Percentiles rank a stretch among this genome's conserved stretches.
These are phyloP conservation scores for Drosophila sturtevanti DNA, from an alignment of 1,140 invertebrate species.

Conservation along the genomic window DNA sequence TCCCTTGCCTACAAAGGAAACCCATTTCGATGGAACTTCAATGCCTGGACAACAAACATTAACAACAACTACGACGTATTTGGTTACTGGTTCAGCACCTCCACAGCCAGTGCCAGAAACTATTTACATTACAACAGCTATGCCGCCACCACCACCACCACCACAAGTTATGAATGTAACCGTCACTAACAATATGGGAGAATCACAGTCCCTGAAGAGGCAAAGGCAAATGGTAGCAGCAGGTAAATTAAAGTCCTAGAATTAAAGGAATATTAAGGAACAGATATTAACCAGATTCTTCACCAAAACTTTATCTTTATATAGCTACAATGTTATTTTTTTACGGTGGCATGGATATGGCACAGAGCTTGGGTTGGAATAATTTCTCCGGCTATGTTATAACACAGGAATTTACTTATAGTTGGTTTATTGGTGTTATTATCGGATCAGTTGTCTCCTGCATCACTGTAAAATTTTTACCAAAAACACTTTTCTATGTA, in stretches of 20 bases:
- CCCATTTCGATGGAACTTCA: neutral
- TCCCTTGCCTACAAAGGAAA: neutral
- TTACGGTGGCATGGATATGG: slow-evolving; percentile 54
- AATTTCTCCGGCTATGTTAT: neutral
- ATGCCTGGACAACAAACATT: neutral
- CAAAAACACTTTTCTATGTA: slow-evolving; percentile 42
- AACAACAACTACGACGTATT: neutral
- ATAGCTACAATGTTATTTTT: slow-evolving; percentile 40
- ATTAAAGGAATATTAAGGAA: too few relatives aligned
- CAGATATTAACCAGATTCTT: too few relatives aligned
- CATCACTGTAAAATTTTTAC: slow-evolving; percentile 13
- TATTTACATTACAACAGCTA: neutral
- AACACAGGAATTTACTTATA: slow-evolving; percentile 28
- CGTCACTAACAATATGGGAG: neutral
- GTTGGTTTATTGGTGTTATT: slow-evolving; percentile 55
- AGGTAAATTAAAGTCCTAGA: neutral
- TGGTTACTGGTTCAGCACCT: neutral
- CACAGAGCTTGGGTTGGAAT: slow-evolving; percentile 44
- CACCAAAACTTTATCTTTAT: neutral
- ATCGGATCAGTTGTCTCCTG: slow-evolving; percentile 42
- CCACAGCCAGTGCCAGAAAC: neutral
- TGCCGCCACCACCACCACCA: neutral
- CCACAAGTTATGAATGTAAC: neutral
- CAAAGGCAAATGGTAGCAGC: neutral
- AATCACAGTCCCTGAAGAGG: neutral